Base-by-base conservation (phyloP, 2,797 vertebrate genomes). In the Alfaro cultratus region DNA sequence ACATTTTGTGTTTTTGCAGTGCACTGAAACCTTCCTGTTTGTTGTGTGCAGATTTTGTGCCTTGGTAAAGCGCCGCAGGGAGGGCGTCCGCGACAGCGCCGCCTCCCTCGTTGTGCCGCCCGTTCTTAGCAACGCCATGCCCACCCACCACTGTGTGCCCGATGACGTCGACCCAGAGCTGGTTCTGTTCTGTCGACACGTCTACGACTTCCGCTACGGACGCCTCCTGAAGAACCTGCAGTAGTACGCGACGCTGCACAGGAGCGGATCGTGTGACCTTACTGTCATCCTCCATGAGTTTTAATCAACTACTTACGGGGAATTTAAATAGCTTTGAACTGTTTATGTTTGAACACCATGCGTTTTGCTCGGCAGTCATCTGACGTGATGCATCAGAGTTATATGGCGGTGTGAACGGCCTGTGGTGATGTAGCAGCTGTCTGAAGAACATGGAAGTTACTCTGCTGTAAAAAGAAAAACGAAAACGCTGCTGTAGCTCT, bases 161-260 rank as follows among this genome's bases (percentile, higher is more conserved):
- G 93, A 97, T 82, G 97, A 98, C 95, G 96, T 97, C 36, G 97
- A 99, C 92, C 97, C 97, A 0, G 97, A 99, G 87, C 95, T 99
- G 95, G 98, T 99, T 94, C 99, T 98, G 88, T 97, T 99, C 93
- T 99, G 99, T 92, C 98, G 99, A 86, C 98, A 99, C 55, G 99
- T 99, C 95, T 99, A 99, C 29, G 99, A 99, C 94, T 99, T 99
- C 93, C 96, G 99, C 88, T 98, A 97, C 7, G 98, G 98, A 77
- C 98, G 99, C 91, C 98, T 99, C 93, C 95, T 99, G 90, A 99
- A 99, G 96, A 99, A 99, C 93, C 97, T 99, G 7, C 98, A 99
- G 96, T 99, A 99, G 96, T 85, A 78, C 8, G 78, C 45, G 75
- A 60, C 76, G 62, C 70, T 45, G 13, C 39, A 47, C 67, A 79